Conservation (phyloP, 2,113 vertebrate species). For the Barnardius zonarius region DNA sequence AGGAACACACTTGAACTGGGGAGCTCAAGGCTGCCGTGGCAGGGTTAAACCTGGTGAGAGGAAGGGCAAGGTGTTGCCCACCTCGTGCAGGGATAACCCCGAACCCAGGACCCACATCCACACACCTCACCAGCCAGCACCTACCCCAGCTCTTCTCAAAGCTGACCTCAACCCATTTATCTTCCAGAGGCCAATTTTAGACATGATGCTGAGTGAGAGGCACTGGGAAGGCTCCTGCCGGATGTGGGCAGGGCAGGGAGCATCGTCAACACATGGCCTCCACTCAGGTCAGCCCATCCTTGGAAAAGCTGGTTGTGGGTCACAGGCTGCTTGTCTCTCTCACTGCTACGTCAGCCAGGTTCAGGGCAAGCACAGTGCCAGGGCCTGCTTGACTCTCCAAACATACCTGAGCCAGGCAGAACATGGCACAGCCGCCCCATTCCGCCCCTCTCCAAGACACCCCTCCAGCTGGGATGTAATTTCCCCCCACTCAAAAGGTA, state of each 20-base stretch:
- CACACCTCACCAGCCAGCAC: background rate
- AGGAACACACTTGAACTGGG: background rate
- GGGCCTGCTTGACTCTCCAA: background rate
- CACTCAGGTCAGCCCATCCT: background rate
- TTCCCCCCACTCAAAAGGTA: slow-evolving; percentile 72
- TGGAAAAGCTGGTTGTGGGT: background rate
- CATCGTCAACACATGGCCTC: background rate
- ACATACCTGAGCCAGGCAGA: background rate
- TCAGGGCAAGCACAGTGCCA: background rate
- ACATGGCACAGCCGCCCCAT: background rate
- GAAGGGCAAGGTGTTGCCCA: background rate
- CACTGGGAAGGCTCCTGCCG: background rate
- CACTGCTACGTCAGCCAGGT: background rate
- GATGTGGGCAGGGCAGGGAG: background rate
- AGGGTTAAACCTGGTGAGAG: background rate
- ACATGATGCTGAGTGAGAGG: background rate
- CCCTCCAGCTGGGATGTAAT: slow-evolving; percentile 53
- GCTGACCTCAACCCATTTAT: background rate
- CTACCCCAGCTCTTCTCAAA: background rate
- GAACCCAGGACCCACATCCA: background rate
- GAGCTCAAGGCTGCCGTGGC: background rate
- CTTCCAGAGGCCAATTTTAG: background rate
- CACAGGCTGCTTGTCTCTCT: background rate
- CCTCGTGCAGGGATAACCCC: background rate
- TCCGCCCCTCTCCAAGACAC: slow-evolving; percentile 11